Evolutionary conservation across 1,140 invertebrate species (phyloP), one percentile per base, ranked within the genome.

Genomic region (Globodera ellingtonae): DNA sequence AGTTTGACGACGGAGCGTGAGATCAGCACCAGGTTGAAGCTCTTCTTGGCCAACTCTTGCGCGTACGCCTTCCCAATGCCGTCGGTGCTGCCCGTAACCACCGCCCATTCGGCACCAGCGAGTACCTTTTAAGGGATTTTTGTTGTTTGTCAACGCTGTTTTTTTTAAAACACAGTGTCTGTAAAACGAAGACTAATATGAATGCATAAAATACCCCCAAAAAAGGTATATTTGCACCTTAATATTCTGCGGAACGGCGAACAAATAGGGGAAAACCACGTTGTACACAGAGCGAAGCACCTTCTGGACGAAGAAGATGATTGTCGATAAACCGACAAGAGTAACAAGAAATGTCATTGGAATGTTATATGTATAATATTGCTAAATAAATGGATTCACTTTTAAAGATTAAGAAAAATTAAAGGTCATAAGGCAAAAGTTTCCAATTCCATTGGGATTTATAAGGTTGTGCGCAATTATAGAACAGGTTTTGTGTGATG

Each of bases 1-100:
- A 89, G 73, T 79, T 89, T 89, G 47, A 62, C 71, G 13, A 82
- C 80, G 7, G 84, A 86, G 15, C 88, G 77, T 1, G 87, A 88
- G 66, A 89, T 81, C 6, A 89, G 72, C 59, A 88, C 65, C 3
- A 89, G 56, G 65, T 89, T 86, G 78, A 89, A 89, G 6, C 84
- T 83, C 65, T 80, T 79, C 59, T 78, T 81, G 15, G 88, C 89
- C 50, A 89, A 79, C 62, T 89, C 88, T 5, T 75, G 75, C 6
- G 83, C 86, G 71, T 89, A 89, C 5, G 87, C 88, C 72, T 84
- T 85, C 24, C 88, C 88, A 78, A 89, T 89, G 21, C 88, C 88
- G 76, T 89, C 88, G 24, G 88, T 89, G 13, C 81, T 75, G 18
- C 88, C 88, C 5, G 88, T 89, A 1, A 89, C 78, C 56, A 89